These are phyloP conservation scores for Calliphora vicina DNA, from an alignment of 1,140 invertebrate species.

Conservation along the genomic window DNA sequence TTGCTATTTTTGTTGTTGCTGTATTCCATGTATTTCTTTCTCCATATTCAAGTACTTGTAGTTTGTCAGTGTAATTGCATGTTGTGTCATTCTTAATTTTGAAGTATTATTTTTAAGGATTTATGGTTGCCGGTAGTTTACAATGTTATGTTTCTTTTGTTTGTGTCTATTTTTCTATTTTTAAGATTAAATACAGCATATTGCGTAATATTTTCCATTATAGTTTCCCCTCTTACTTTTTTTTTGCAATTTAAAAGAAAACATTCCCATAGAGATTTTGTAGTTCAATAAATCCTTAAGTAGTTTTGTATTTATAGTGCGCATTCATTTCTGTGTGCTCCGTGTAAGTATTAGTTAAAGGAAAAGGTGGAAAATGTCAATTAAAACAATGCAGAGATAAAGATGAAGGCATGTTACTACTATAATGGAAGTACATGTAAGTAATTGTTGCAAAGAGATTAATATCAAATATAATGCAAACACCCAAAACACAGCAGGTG, in stretches of 20 bases:
- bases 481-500: conserved; percentile 3
- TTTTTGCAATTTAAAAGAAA: neutral
- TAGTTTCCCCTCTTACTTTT: neutral
- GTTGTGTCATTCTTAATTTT: neutral
- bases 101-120: conserved; percentile 22
- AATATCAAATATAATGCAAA: neutral
- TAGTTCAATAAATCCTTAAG: conserved; percentile 31
- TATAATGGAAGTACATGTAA: neutral
- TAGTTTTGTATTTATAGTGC: neutral
- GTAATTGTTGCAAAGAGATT: neutral
- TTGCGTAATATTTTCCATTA: neutral
- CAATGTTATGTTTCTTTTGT: neutral
- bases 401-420: neutral
- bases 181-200: neutral
- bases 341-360: neutral
- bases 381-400: conserved; percentile 23
- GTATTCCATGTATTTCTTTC: neutral
- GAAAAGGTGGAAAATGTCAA: conserved; percentile 30
- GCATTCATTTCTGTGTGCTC: neutral
- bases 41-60: neutral
- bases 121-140: conserved; percentile 12
- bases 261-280: conserved; percentile 27
- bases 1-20: neutral
- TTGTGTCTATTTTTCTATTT: neutral
- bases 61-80: neutral